Percentiles rank a stretch among this genome's conserved stretches.
phyloP scores from a whole-genome alignment of 2,888 invertebrate genomes.

The Perithous albicinctus region DNA sequence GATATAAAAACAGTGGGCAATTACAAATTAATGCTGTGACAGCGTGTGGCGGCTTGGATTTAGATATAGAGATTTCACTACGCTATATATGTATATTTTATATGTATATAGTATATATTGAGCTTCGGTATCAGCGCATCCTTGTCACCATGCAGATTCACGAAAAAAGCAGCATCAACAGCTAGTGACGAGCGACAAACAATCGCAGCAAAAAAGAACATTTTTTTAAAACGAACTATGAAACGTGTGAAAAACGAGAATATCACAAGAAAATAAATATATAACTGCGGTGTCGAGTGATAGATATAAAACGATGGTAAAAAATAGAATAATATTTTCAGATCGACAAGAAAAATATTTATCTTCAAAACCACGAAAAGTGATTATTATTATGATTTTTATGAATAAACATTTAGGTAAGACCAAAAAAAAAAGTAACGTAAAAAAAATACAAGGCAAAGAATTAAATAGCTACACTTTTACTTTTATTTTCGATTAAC shows the following conservation, averaged over 20 bases:
- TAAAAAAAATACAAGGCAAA: no score
- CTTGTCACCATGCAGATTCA: constrained; percentile 57
- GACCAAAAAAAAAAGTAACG: no score
- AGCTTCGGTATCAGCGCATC: constrained; percentile 38
- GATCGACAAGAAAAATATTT: neutral
- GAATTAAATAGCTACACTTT: no score
- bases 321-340: no score
- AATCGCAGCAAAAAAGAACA: constrained; percentile 6
- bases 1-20: constrained; percentile 81
- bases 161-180: constrained; percentile 61
- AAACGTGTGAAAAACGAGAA: constrained; percentile 8
- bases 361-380: neutral
- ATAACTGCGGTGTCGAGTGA: neutral
- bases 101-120: no score
- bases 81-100: no score
- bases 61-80: constrained; percentile 19
- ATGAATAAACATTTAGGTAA: neutral
- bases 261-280: constrained; percentile 9
- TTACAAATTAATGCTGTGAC: constrained; percentile 80
- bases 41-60: constrained; percentile 32
- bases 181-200: constrained; percentile 61
- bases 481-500: no score
- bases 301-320: neutral
- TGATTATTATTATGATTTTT: neutral
- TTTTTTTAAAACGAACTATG: constrained; percentile 23